A percentile compares a stretch with the other conserved stretches of the same genome.
phyloP scores from a whole-genome alignment of 2,888 invertebrate species.

The Metallyticus violacea region DNA sequence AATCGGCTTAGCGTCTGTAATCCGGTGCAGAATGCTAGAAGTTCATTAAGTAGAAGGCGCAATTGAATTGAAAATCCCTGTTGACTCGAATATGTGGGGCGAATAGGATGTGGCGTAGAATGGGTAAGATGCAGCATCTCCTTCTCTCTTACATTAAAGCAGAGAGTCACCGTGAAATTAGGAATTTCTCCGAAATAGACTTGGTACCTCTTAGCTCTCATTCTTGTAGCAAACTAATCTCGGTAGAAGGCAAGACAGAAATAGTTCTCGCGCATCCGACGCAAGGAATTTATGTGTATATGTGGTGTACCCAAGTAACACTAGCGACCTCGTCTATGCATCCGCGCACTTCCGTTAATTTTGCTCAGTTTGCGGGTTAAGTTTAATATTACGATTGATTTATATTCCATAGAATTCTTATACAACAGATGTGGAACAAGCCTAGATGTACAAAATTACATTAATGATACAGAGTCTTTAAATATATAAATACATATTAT shows the following conservation, averaged over 20 bases:
- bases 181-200: not conserved
- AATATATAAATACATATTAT: too few relatives aligned
- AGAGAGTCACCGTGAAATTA: constrained; percentile 5
- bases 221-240: not conserved
- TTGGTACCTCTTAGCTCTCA: not conserved
- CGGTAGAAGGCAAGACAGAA: too few relatives aligned
- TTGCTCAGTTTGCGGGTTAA: not conserved
- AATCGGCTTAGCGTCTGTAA: not conserved
- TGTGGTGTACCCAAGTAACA: not conserved
- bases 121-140: not conserved
- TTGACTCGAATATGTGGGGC: not conserved
- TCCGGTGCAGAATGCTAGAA: not conserved
- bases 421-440: too few relatives aligned
- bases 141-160: not conserved
- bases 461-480: too few relatives aligned
- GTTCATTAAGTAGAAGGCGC: not conserved
- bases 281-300: not conserved
- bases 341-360: not conserved
- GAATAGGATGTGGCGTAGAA: not conserved
- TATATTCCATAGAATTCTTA: too few relatives aligned
- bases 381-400: too few relatives aligned
- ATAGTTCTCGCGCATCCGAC: not conserved
- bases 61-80: not conserved
- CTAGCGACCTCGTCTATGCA: not conserved
- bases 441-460: too few relatives aligned